Base-by-base conservation (phyloP, 2,888 invertebrate genomes). In the Agonopterix alstromeriana region DNA sequence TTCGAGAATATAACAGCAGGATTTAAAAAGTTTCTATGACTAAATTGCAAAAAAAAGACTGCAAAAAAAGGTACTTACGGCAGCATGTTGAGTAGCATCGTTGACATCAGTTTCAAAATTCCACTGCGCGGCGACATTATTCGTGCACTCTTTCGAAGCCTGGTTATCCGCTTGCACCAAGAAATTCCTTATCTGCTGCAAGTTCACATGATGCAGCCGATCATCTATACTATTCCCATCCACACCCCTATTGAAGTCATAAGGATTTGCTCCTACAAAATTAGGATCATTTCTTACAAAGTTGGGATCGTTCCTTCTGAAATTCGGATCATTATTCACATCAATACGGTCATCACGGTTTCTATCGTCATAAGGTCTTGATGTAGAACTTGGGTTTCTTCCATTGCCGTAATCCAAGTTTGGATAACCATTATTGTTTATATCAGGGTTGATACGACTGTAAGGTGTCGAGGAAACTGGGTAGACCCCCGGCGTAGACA, bases 71-170 rank as follows among this genome's bases (percentile, higher is more conserved):
- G 41, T 60, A 92, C 95, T 94, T 77, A 96, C 96, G 75, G 96
- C 96, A 66, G 94, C 93, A 59, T 94, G 85, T 80, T 96, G 96
- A 0, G 94, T 94, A 44, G 90, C 92, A 73, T 95, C 94, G 78
- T 95, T 95, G 40, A 96, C 95, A 68, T 96, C 94, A 3, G 96
- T 96, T 79, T 96, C 96, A 67, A 95, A 96, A 73, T 94, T 93
- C 96, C 96, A 96, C 69, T 96, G 96, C 1, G 95, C 94, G 0
- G 92, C 94, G n/a, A 96, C 96, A 74, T 96, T 96, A 46, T 93
- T 93, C 0, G 94, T 94, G 67, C 96, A 96, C 75, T 95, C 94
- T 70, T 94, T 92, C 0, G 95, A 93, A 8, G 95, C 92, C 65
- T 94, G 92, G 35, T 93, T 90, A 70, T 96, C 96, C 27, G 95